phyloP scores from a whole-genome alignment of 2,113 vertebrate species.

The Casuarius casuarius region DNA sequence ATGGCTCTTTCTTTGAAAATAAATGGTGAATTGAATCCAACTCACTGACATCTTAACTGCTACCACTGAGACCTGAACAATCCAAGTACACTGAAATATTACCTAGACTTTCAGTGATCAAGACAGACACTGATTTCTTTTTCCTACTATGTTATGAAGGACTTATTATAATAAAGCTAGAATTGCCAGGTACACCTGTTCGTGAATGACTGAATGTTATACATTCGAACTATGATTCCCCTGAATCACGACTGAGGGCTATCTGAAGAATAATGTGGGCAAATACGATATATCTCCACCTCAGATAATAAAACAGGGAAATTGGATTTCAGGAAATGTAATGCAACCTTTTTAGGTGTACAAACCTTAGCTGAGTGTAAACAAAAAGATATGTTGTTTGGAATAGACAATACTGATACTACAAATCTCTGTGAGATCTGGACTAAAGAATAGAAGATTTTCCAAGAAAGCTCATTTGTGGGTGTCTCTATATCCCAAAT shows the following conservation, averaged over 20 bases:
- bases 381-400: not conserved
- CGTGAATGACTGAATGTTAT: not conserved
- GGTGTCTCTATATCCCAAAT: not conserved
- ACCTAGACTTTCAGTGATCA: not conserved
- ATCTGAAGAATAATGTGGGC: not conserved
- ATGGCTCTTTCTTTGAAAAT: not conserved
- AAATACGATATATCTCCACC: not conserved
- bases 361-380: not conserved
- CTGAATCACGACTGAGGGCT: not conserved
- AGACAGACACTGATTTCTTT: not conserved
- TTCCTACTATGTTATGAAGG: not conserved
- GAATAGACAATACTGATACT: not conserved
- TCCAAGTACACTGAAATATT: not conserved
- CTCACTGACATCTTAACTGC: not conserved
- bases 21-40: not conserved
- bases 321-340: not conserved
- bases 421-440: not conserved
- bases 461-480: not conserved
- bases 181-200: not conserved
- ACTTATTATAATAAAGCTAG: not conserved
- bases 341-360: not conserved
- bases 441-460: not conserved
- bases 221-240: not conserved
- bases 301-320: not conserved
- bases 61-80: not conserved